phyloP scores from a whole-genome alignment of 1,140 invertebrate genomes.

The Cyclina sinensis region DNA sequence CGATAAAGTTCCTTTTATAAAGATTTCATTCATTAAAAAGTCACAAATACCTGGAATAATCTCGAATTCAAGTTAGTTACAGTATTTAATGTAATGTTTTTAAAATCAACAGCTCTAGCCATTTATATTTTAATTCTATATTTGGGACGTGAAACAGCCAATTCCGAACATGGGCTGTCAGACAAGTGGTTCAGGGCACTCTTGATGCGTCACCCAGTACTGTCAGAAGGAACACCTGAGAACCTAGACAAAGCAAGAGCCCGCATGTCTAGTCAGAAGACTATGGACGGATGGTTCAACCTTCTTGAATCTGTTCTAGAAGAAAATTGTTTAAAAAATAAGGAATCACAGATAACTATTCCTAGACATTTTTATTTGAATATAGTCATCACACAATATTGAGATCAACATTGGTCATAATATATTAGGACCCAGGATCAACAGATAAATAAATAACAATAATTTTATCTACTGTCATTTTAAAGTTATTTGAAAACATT shows the following conservation, averaged over 20 bases:
- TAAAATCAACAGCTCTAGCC: too few species aligned
- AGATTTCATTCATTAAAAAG: too few species aligned
- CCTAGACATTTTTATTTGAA: neutral
- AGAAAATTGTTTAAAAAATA: neutral
- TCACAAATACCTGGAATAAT: too few species aligned
- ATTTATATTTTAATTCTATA: too few species aligned
- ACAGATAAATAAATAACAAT: neutral
- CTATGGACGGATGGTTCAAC: neutral
- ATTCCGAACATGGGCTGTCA: neutral
- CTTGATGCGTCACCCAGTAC: neutral
- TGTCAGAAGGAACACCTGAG: conserved; percentile 11
- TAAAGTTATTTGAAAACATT: neutral
- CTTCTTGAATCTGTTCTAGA: neutral
- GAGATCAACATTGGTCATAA: too few species aligned
- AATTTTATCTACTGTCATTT: neutral
- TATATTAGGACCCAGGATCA: neutral
- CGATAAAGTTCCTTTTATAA: too few species aligned
- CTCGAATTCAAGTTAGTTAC: too few species aligned
- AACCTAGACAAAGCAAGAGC: conserved; percentile 14
- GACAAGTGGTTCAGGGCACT: conserved; percentile 26
- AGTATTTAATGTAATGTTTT: too few species aligned
- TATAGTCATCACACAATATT: too few species aligned
- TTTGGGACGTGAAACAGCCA: neutral
- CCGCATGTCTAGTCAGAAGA: conserved; percentile 7
- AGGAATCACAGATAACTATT: neutral